Evolutionary conservation across 2,797 vertebrate species (phyloP), one percentile per base, ranked within the genome.

Genomic region (Pangasius larnaudii): DNA sequence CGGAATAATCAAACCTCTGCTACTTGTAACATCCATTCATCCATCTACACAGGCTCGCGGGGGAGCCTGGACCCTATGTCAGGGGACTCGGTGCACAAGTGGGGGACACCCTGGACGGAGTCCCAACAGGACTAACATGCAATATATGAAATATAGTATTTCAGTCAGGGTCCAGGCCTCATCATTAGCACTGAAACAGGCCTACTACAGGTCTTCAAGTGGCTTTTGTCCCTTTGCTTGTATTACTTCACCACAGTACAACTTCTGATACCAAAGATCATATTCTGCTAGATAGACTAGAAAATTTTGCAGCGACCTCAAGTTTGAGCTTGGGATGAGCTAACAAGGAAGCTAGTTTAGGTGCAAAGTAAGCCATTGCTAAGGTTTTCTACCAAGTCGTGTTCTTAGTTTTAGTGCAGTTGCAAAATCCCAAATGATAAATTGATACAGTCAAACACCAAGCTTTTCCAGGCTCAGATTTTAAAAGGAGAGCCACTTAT

Each of bases 371-470:
- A 75, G 24, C 30, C 36, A 59, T 42, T 59, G 33, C 36, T 42
- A n/a, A 59, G 53, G 10, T 69, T 69, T 85, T 33, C 33, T 61
- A 56, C 16, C 53, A 61, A 30, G 27, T 61, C 56, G 61, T 85
- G n/a, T 58, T 22, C 27, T 87, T 58, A 59, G 77, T 42, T 80
- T 78, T 78, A 80, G 36, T 69, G 71, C 33, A 80, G 81, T 16
- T 80, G 30, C 61, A 39, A 18, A 33, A 27, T 56, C 24, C 49
- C 49, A 56, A 80, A 71, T 71, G 24, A 58, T 22, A 11, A 71
- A 53, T 8, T 39, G 53, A 86, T 71, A 67, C 27, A 33, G 30
- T 71, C 53, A 72, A n/a, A 65, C 10, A 51, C 42, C n/a, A 78
- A 42, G 11, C 33, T 78, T 86, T 51, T 49, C 22, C 3, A 65